A percentile compares a stretch with the other conserved stretches of the same genome.
Evolutionary conservation across 2,888 invertebrate species (phyloP).

Genomic region (Hypena proboscidalis): DNA sequence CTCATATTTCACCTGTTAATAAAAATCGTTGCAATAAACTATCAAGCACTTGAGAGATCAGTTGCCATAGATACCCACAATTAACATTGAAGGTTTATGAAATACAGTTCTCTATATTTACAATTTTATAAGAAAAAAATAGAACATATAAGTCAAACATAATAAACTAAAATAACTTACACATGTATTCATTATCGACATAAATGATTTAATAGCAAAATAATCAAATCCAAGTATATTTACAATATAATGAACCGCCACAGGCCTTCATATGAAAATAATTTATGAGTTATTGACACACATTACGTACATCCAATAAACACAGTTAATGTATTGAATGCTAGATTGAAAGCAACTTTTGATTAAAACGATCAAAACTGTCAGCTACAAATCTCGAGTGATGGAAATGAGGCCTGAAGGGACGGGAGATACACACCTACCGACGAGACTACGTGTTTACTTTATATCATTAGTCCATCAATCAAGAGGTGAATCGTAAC

Average conservation of each 20-base stretch:
- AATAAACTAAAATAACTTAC: no score
- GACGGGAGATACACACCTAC: conserved; percentile 62
- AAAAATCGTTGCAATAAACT: no score
- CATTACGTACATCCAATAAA: conserved; percentile 26
- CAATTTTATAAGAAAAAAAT: no score
- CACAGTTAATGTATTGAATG: conserved; percentile 43
- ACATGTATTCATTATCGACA: no score
- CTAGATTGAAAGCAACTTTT: conserved; percentile 46
- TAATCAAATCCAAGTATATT: conserved; percentile 12
- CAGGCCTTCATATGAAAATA: conserved; percentile 15
- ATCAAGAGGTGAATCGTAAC: conserved; percentile 81
- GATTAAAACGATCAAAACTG: conserved; percentile 47
- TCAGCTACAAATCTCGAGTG: conserved; percentile 51
- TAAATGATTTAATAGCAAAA: no score
- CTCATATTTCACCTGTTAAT: no score
- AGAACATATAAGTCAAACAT: no score
- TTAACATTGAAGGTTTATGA: no score
- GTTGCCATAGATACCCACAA: no score
- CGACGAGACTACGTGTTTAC: conserved; percentile 70
- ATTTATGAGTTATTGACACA: conserved; percentile 16
- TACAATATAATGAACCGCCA: conserved; percentile 12
- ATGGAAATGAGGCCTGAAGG: conserved; percentile 62
- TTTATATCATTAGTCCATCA: conserved; percentile 84
- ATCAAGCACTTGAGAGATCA: no score
- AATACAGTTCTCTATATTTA: no score